phyloP scores from a whole-genome alignment of 2,113 vertebrate genomes.

The Philantomba maxwellii region DNA sequence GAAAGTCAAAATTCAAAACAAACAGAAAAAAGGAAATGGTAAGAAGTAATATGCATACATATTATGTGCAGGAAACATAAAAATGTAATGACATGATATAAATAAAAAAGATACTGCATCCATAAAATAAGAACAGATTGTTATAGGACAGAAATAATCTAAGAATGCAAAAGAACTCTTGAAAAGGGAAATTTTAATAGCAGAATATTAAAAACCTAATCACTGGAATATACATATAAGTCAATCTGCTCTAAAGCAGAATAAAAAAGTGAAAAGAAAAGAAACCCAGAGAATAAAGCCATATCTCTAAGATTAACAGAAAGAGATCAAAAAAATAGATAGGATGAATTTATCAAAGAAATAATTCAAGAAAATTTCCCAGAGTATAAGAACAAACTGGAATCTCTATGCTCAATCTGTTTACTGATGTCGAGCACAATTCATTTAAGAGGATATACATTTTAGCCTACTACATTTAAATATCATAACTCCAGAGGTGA shows the following conservation, averaged over 20 bases:
- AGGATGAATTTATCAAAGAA: background rate
- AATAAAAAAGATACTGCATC: background rate
- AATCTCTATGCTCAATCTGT: background rate
- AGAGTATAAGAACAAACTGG: background rate
- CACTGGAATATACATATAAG: background rate
- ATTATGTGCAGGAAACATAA: background rate
- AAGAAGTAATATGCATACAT: background rate
- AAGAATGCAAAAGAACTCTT: background rate
- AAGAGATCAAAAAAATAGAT: background rate
- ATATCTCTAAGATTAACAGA: background rate
- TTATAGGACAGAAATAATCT: background rate
- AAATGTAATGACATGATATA: background rate
- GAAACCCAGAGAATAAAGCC: background rate
- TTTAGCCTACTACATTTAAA: background rate
- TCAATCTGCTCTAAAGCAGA: background rate
- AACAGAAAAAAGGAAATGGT: background rate
- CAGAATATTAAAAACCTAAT: constrained; percentile 1
- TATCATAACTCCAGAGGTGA: background rate
- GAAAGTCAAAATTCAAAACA: background rate
- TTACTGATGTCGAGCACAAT: background rate
- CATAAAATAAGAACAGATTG: background rate
- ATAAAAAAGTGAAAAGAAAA: background rate
- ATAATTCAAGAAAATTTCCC: background rate
- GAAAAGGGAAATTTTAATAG: background rate
- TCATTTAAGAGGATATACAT: background rate